Conservation (phyloP, 2,797 vertebrate genomes). For the Melanotaenia parkinsoni region DNA sequence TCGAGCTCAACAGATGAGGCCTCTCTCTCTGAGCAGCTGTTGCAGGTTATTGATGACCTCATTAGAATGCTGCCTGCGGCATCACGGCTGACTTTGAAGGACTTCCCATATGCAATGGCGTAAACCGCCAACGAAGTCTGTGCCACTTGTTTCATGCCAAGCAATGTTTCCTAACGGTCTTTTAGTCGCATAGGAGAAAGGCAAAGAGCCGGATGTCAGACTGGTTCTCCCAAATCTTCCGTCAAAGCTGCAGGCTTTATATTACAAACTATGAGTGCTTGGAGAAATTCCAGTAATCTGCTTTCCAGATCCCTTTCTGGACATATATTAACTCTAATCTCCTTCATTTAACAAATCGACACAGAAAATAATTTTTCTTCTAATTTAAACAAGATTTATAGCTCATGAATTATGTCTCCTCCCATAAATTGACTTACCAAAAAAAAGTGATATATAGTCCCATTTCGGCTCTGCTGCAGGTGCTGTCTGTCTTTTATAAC, state of each 20-base stretch:
- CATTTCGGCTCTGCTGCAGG: conserved; percentile 48
- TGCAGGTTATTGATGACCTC: conserved; percentile 93
- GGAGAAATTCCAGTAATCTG: conserved; percentile 20
- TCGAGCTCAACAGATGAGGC: conserved; percentile 86
- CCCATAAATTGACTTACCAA: conserved; percentile 6
- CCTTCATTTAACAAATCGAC: conserved; percentile 25
- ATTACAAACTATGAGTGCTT: conserved; percentile 26
- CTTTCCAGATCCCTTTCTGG: conserved; percentile 15
- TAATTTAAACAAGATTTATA: conserved; percentile 15
- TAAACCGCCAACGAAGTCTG: conserved; percentile 70
- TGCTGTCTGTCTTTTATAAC: conserved; percentile 56
- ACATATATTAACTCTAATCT: conserved; percentile 25
- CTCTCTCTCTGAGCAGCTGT: conserved; percentile 90
- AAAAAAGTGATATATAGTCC: conserved; percentile 6
- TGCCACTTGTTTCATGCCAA: conserved; percentile 61
- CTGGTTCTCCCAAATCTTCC: conserved; percentile 46
- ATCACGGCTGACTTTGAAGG: conserved; percentile 80
- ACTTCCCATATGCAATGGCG: conserved; percentile 74
- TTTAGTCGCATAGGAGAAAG: conserved; percentile 54
- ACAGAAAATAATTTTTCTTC: background rate
- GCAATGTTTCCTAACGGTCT: conserved; percentile 65
- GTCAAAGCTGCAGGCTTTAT: conserved; percentile 34
- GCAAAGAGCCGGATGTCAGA: conserved; percentile 30
- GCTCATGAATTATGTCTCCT: background rate
- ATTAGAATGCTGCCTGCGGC: conserved; percentile 89